Evolutionary conservation across 1,140 invertebrate species (phyloP), one percentile per base, ranked within the genome.

Genomic region (Hylaeus anthracinus): DNA sequence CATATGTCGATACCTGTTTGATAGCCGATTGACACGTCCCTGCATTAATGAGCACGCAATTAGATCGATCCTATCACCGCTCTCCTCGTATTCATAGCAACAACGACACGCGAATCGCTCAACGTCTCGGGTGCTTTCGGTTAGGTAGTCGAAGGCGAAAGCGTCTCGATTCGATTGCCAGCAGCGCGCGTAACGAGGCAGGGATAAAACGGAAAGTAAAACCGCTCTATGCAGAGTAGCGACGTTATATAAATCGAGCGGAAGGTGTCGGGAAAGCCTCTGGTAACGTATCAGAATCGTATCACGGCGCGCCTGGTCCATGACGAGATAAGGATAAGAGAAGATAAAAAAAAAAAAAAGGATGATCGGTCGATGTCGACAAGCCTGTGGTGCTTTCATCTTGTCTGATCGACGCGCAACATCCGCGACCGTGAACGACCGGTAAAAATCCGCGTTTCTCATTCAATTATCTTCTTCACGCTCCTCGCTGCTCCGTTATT

Each of bases 401-500:
- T 61, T 58, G 48, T 5, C 5, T 45, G 61, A 79, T 82, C 67
- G 67, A 67, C 64, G 53, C 72, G 63, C 8, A 69, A 53, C 55
- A 51, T 74, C 70, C 71, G 1, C 51, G 41, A 0, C 14, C 14
- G 26, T 39, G n/a, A 8, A 26, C 60, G 60, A 37, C 5, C 12
- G 48, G 37, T 55, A 81, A 85, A 86, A 86, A 84, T 84, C 39
- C 53, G 1, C 63, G 82, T 85, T 72, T 72, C 69, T 79, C 51
- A 65, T 79, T 72, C 61, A 72, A 79, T 79, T 72, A 79, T 80
- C 78, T 74, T 53, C 83, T 74, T 84, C 84, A 78, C 70, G 83
- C 83, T 86, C 70, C 79, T 66, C 73, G 55, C 37, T 74, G 83
- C 70, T 81, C 79, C 83, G 84, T 82, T 86, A 85, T 58, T 77